Conservation (phyloP, 2,888 invertebrate genomes). For the Philereme transversata region DNA sequence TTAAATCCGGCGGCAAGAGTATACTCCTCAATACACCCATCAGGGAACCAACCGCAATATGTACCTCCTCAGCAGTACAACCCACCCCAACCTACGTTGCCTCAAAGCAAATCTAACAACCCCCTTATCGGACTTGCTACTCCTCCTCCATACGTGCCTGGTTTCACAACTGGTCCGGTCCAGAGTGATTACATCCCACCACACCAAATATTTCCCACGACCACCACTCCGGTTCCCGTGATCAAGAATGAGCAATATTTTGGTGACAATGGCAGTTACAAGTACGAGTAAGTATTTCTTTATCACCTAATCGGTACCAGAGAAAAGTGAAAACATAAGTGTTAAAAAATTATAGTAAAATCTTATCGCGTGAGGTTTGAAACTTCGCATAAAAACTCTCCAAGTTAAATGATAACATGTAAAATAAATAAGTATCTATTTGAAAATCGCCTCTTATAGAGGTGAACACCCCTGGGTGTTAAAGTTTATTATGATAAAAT, state of each 20-base stretch:
- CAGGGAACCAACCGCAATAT: too few species aligned
- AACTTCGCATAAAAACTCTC: too few species aligned
- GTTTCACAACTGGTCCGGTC: conserved; percentile 8
- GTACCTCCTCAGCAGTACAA: not conserved
- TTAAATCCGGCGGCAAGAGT: conserved; percentile 49
- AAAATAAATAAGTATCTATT: too few species aligned
- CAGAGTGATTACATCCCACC: conserved; percentile 45
- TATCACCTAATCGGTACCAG: too few species aligned
- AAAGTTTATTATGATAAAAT: too few species aligned
- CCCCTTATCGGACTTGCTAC: conserved; percentile 12
- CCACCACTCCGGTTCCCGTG: conserved; percentile 65
- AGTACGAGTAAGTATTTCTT: conserved; percentile 75
- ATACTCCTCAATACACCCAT: conserved; percentile 47
- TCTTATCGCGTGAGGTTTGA: too few species aligned
- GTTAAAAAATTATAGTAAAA: too few species aligned
- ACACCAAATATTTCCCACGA: conserved; percentile 41
- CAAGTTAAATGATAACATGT: too few species aligned
- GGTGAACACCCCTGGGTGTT: too few species aligned
- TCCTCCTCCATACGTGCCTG: conserved; percentile 18
- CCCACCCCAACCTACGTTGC: conserved; percentile 36
- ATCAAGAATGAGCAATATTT: conserved; percentile 74
- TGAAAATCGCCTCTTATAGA: too few species aligned
- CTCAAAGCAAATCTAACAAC: not conserved
- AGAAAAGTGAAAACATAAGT: too few species aligned
- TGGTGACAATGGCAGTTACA: conserved; percentile 79